Conservation (phyloP, 1,140 invertebrate genomes). For the Batillaria attramentaria region DNA sequence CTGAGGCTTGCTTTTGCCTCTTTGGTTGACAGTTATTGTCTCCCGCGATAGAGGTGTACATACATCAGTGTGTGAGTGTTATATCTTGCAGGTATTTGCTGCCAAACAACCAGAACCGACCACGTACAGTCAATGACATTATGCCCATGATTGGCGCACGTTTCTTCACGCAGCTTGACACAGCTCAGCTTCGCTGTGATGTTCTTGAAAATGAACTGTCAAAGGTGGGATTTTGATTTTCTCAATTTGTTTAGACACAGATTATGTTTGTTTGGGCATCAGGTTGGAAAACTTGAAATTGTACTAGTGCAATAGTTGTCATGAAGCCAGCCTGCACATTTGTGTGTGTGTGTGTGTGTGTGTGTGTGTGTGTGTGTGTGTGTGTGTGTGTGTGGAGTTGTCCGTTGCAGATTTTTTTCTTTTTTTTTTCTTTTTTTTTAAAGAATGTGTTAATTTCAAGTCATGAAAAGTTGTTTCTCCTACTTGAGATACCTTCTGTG, state of each 20-base stretch:
- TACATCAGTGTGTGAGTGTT: background rate
- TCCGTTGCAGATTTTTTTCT: background rate
- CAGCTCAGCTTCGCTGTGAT: conserved; percentile 88
- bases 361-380: background rate
- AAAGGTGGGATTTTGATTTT: conserved; percentile 73
- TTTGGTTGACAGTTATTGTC: background rate
- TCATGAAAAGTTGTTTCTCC: too few relatives aligned
- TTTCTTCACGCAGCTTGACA: conserved; percentile 96
- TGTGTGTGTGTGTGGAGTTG: background rate
- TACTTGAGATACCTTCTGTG: too few relatives aligned
- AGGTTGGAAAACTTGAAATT: background rate
- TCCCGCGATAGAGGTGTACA: background rate
- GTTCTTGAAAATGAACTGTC: conserved; percentile 90
- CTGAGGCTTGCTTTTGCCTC: too few relatives aligned
- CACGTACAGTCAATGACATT: conserved; percentile 91
- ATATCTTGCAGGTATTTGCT: conserved; percentile 79
- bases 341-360: background rate
- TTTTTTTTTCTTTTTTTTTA: background rate
- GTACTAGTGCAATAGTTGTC: background rate
- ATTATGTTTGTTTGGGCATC: background rate
- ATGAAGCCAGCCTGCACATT: background rate
- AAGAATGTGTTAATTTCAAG: background rate
- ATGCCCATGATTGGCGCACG: conserved; percentile 99
- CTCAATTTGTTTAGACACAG: background rate
- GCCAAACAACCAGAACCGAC: conserved; percentile 77